Conservation (phyloP, 2,888 invertebrate genomes). For the Megastigmus dorsalis region DNA sequence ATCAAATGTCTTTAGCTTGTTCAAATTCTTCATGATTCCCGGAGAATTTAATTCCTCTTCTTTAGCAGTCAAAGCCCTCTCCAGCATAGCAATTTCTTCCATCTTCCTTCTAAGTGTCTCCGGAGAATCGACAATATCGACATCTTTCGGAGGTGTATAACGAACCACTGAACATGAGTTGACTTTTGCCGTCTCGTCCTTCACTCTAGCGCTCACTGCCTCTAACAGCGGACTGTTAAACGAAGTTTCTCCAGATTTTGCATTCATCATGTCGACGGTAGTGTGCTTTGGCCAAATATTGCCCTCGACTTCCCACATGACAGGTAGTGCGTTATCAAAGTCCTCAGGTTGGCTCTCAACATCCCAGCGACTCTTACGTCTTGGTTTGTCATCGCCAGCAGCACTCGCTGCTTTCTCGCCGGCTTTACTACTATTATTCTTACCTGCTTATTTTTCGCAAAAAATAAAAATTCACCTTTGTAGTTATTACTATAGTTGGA, state of each 20-base stretch:
- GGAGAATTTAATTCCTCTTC: slow-evolving; percentile 33
- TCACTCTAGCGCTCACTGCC: slow-evolving; percentile 31
- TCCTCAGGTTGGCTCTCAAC: slow-evolving; percentile 64
- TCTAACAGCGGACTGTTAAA: slow-evolving; percentile 49
- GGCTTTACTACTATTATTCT: slow-evolving; percentile 27
- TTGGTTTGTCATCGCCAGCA: slow-evolving; percentile 33
- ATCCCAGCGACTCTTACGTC: slow-evolving; percentile 69
- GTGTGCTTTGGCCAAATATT: slow-evolving; percentile 54
- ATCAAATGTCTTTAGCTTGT: slow-evolving; percentile 7
- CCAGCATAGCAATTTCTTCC: slow-evolving; percentile 47
- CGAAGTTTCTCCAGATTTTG: not conserved
- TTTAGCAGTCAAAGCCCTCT: slow-evolving; percentile 41
- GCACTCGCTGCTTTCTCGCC: not conserved
- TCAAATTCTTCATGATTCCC: slow-evolving; percentile 19
- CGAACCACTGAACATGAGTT: slow-evolving; percentile 4
- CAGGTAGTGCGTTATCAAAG: slow-evolving; percentile 62
- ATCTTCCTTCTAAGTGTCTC: slow-evolving; percentile 46
- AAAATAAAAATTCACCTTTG: not conserved
- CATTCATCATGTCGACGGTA: slow-evolving; percentile 1
- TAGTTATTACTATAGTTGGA: no score
- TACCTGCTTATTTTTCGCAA: slow-evolving; percentile 4
- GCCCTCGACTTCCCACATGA: slow-evolving; percentile 63
- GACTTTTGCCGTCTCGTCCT: slow-evolving; percentile 32
- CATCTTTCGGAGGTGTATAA: slow-evolving; percentile 26
- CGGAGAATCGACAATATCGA: slow-evolving; percentile 37